Base-by-base conservation (phyloP, 2,888 invertebrate species). In the Macrosoma leucophasiata region DNA sequence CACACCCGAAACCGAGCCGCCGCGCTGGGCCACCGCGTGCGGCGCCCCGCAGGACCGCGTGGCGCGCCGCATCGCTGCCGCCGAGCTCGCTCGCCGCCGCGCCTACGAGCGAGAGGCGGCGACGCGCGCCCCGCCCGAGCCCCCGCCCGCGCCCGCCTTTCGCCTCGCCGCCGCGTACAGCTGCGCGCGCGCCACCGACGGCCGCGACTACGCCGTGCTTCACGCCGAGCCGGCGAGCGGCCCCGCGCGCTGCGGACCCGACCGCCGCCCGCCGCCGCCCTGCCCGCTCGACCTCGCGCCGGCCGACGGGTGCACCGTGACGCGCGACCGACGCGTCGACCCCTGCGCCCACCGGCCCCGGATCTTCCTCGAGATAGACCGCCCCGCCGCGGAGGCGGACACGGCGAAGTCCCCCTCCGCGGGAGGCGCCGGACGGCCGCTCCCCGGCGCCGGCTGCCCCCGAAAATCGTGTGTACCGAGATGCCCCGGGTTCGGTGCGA, bases 271-370 rank as follows among this genome's bases (percentile, higher is more conserved):
- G 4, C 59, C 59, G 11, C 51, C 54, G 11, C 50, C 60, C 9
- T 46, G 41, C 18, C 46, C 51, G 27, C 46, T 64, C 15, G 39
- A 48, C 13, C 43, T 61, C 6, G 40, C 45, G 11, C 43, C 58
- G 7, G 60, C 58, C 39, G 46, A 48, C 45, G 47, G 40, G 7
- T 73, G 71, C 49, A 46, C 49, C 9, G 39, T 52, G 11, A 37
- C 35, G 13, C 29, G 21, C 12, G 41, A 29, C 11, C 25, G 17
- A 2, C 31, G 32, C 24, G 36, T 58, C 7, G 63, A 70, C 41
- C 65, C 67, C 8, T 73, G 72, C 48, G 59, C 58, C n/a, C 65
- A 70, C 33, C 54, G 48, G 1, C 66, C 68, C 2, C 62, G 61
- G 9, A 38, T 62, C 2, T 40, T 70, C 15, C 15, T 67, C 4